Base-by-base conservation (phyloP, 2,113 vertebrate genomes). In the Odocoileus virginianus region DNA sequence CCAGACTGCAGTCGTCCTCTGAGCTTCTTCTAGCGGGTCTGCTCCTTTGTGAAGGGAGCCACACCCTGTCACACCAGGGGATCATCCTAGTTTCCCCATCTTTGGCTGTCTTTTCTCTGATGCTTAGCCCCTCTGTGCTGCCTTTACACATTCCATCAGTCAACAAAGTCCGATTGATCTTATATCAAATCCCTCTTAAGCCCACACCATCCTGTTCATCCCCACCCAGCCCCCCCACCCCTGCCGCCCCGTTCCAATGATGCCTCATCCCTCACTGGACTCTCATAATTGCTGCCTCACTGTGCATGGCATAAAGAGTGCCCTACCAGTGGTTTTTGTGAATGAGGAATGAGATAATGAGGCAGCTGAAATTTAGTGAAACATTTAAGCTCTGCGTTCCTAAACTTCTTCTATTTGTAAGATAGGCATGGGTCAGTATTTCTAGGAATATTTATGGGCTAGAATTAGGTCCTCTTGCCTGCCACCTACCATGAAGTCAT, bases 81-180 rank as follows among this genome's bases (percentile, higher is more conserved):
- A 83, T 54, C 67, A 67, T 89, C 57, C 12, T 25, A n/a, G 71
- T 43, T 47, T 47, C 50, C 1, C 1, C 1, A 28, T 23, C 30
- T 91, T 97, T 84, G 33, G 9, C 30, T 84, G 52, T 45, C 17
- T 91, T 58, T 83, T 81, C 58, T 86, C 67, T 91, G 33, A 9
- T 60, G 3, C 21, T 84, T 36, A 61, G 40, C 40, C 23, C 45
- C 19, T 89, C 45, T 45, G 3, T 2, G 55, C 50, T 93, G 40
- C 67, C 36, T 91, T 97, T 95, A 47, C 5, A 47, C 14, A 67
- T 78, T 40, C 55, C 52, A 57, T 27, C 67, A 52, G 21, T 78
- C 78, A 71, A 55, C 33, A 50, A 96, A 89, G 13, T 87, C 82
- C 57, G 83, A 17, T 50, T 94, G 71, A 71, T 91, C 92, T 94